Conservation (phyloP, 2,113 vertebrate genomes). For the Coregonus clupeaformis region DNA sequence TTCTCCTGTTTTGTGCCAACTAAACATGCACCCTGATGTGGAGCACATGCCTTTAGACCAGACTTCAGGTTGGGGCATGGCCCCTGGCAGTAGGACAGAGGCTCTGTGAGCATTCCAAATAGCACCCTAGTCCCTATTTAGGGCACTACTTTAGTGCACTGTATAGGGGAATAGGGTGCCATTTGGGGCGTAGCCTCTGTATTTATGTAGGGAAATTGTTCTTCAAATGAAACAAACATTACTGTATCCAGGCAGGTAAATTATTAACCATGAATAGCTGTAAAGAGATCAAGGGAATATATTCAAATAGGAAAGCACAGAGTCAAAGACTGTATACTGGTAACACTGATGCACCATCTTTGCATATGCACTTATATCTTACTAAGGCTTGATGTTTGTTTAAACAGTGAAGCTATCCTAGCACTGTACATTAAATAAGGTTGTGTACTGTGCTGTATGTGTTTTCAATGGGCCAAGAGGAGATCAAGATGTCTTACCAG, state of each 20-base stretch:
- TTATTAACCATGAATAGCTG: background rate
- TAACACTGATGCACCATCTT: background rate
- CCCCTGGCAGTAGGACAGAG: background rate
- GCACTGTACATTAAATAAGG: background rate
- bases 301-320: background rate
- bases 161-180: too few relatives aligned
- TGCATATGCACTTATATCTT: background rate
- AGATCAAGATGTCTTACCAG: too few relatives aligned
- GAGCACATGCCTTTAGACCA: background rate
- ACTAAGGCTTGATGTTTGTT: background rate
- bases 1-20: background rate
- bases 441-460: background rate
- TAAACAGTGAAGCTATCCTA: background rate
- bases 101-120: background rate
- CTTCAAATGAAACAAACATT: background rate
- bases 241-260: conserved; percentile 1
- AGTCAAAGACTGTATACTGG: background rate
- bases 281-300: background rate
- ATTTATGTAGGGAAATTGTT: background rate
- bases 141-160: background rate
- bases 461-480: too few relatives aligned
- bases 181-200: background rate
- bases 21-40: background rate
- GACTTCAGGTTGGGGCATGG: background rate
- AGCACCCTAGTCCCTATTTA: background rate